Percentiles rank a stretch among this genome's conserved stretches.
Conservation (phyloP, 2,888 invertebrate genomes). For the Coleophora flavipennella region DNA sequence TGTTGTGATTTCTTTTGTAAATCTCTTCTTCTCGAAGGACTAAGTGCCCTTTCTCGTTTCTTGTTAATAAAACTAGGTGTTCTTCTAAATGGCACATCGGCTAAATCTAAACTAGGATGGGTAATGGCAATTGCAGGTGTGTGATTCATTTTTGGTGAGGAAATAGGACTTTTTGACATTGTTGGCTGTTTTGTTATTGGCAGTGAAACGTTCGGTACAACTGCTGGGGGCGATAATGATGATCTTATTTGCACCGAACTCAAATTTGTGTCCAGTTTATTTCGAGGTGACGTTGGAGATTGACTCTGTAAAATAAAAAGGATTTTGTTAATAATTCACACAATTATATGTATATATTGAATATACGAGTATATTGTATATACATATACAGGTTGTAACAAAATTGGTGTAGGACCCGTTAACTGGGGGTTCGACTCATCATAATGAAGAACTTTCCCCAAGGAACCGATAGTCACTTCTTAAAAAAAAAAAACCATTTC, state of each 20-base stretch:
- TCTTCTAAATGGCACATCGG: constrained; percentile 61
- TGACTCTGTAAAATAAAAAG: constrained; percentile 50
- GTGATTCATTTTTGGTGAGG: constrained; percentile 42
- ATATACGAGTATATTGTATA: background rate
- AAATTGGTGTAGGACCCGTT: too few relatives aligned
- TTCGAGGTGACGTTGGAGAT: constrained; percentile 67
- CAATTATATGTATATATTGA: background rate
- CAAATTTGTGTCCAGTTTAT: constrained; percentile 58
- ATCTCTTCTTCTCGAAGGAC: constrained; percentile 65
- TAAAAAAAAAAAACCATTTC: too few relatives aligned
- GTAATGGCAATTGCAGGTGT: constrained; percentile 74
- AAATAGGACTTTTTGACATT: constrained; percentile 41
- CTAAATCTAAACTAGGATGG: constrained; percentile 64
- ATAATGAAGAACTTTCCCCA: too few relatives aligned
- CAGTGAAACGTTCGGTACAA: constrained; percentile 52
- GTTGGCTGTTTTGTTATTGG: constrained; percentile 66
- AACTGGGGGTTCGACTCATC: too few relatives aligned
- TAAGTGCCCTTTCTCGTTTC: constrained; percentile 63
- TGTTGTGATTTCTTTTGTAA: constrained; percentile 50
- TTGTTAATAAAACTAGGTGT: constrained; percentile 66
- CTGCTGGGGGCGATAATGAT: constrained; percentile 61
- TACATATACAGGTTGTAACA: too few relatives aligned
- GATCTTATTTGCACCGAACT: constrained; percentile 44
- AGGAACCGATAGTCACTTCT: too few relatives aligned
- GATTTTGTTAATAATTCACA: too few relatives aligned